Evolutionary conservation across 2,113 vertebrate species (phyloP).

Genomic region (Corapipo altera): DNA sequence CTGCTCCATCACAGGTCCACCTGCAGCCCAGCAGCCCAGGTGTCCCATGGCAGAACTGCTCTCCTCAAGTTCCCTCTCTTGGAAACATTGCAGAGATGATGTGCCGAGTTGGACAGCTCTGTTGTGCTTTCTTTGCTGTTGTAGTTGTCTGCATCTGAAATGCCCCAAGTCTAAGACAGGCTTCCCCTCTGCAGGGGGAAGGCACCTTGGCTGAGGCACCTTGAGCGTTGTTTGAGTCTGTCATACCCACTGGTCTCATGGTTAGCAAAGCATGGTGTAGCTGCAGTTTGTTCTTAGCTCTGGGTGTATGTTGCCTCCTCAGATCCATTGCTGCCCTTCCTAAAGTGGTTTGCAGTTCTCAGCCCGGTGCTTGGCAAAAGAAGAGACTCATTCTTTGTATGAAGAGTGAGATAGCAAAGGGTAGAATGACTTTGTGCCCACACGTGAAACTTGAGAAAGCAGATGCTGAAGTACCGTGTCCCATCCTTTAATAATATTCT

Average conservation of each 20-base stretch:
- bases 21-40: not conserved
- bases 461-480: rapidly evolving
- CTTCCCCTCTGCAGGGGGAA: rapidly evolving
- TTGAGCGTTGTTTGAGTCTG: not conserved
- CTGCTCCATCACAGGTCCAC: not conserved
- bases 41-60: not conserved
- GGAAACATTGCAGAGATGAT: not conserved
- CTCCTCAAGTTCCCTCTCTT: not conserved
- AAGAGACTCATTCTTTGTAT: not conserved
- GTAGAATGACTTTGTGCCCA: not conserved
- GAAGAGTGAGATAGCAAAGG: not conserved
- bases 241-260: not conserved
- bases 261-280: rapidly evolving
- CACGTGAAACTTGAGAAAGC: rapidly evolving
- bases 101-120: not conserved
- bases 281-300: not conserved
- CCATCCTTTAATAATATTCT: not conserved
- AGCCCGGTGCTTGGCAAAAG: not conserved
- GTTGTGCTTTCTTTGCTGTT: not conserved
- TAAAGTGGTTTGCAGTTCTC: not conserved
- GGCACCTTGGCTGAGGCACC: not conserved
- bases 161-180: not conserved
- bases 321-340: not conserved
- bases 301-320: not conserved
- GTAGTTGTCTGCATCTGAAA: not conserved